Evolutionary conservation across 2,888 invertebrate species (phyloP).

Genomic region (Acanthoscelides obtectus): DNA sequence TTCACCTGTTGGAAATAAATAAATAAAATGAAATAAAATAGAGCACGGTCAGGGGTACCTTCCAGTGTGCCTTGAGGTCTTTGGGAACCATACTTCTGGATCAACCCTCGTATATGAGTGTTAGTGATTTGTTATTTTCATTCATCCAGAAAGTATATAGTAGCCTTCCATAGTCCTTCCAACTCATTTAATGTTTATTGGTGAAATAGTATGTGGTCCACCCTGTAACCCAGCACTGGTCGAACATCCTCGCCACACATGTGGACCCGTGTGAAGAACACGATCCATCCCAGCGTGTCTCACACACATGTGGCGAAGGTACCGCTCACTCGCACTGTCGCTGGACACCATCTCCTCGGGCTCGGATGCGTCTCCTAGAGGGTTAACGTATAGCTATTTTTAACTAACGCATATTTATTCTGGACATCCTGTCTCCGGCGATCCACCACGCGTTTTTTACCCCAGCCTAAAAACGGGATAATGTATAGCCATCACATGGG

Average conservation of each 20-base stretch:
- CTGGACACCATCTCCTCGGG: neutral
- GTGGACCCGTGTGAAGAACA: neutral
- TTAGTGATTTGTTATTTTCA: no score
- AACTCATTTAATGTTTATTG: no score
- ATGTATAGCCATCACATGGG: neutral
- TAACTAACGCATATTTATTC: neutral
- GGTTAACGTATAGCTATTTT: neutral
- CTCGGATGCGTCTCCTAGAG: neutral
- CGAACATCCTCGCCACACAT: conserved; percentile 5
- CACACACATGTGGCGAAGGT: neutral
- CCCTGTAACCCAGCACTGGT: neutral
- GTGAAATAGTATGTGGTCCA: neutral
- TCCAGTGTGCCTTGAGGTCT: no score
- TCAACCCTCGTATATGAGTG: no score
- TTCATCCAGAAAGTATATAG: no score
- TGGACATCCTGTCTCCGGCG: neutral
- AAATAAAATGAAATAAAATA: no score
- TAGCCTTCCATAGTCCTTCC: no score
- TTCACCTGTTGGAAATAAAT: no score
- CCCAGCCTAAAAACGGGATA: neutral
- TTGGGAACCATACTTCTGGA: no score
- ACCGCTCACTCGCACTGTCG: neutral
- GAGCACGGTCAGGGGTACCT: no score
- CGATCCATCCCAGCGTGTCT: neutral
- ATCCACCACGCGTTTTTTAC: neutral